A percentile compares a stretch with the other conserved stretches of the same genome.
Conservation (phyloP, 2,888 invertebrate species). For the Microctonus aethiopoides region DNA sequence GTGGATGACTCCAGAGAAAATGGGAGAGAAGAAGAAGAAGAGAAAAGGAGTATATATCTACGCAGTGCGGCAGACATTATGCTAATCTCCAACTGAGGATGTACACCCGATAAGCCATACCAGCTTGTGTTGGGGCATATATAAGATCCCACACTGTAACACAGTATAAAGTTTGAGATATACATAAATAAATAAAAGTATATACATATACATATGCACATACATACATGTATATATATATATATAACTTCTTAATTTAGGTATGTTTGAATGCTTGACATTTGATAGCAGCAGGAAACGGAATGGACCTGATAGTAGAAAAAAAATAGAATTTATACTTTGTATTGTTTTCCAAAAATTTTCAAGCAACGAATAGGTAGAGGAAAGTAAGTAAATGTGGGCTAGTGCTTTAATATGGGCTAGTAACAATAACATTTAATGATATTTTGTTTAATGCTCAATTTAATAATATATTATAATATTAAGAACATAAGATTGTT, state of each 20-base stretch:
- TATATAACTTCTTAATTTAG: slow-evolving; percentile 58
- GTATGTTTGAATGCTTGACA: slow-evolving; percentile 50
- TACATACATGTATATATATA: no score
- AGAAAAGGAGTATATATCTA: slow-evolving; percentile 31
- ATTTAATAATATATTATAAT: no score
- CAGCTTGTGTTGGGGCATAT: slow-evolving; percentile 32
- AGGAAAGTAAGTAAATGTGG: no score
- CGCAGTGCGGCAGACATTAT: slow-evolving; percentile 62
- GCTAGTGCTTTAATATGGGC: no score
- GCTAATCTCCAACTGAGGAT: slow-evolving; percentile 66
- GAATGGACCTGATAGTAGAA: slow-evolving; percentile 1
- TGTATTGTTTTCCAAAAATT: no score
- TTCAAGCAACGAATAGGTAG: not conserved
- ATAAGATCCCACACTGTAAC: slow-evolving; percentile 47
- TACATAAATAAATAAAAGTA: no score
- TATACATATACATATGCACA: no score
- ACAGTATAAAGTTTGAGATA: slow-evolving; percentile 57
- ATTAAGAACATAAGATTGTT: no score
- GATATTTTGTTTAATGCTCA: no score
- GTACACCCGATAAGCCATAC: slow-evolving; percentile 64
- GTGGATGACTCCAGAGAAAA: slow-evolving; percentile 7
- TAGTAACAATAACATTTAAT: no score
- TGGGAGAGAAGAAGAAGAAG: slow-evolving; percentile 16
- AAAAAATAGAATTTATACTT: slow-evolving; percentile 17
- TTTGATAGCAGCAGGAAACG: slow-evolving; percentile 40